These are phyloP conservation scores for Anodontia alba DNA, from an alignment of 2,888 invertebrate species.

Conservation along the genomic window DNA sequence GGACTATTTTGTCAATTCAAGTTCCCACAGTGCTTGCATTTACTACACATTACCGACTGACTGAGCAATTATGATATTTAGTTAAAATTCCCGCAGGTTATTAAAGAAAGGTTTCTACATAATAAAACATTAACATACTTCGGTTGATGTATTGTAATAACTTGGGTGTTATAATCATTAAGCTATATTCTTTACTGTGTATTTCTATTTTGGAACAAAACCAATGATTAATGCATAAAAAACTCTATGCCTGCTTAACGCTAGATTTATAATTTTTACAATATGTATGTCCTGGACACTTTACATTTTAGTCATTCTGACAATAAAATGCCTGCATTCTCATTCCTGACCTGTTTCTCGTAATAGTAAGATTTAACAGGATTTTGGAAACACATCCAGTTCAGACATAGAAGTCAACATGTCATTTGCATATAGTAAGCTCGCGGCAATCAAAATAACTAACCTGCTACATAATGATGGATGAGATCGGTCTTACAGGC, in stretches of 20 bases:
- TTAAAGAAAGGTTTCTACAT: not conserved
- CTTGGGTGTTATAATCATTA: slow-evolving; percentile 14
- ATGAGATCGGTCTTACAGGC: not conserved
- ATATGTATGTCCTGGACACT: too few relatives aligned
- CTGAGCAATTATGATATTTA: not conserved
- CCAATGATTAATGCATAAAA: too few relatives aligned
- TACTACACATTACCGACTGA: too few relatives aligned
- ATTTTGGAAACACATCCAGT: too few relatives aligned
- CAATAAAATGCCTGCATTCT: too few relatives aligned
- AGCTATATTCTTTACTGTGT: not conserved
- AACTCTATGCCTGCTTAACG: too few relatives aligned
- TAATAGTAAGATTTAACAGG: not conserved
- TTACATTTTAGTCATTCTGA: too few relatives aligned
- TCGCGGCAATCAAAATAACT: not conserved
- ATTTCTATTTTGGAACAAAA: too few relatives aligned
- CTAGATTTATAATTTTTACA: too few relatives aligned
- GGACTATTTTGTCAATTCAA: too few relatives aligned
- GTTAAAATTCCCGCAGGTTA: not conserved
- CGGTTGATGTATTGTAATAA: not conserved
- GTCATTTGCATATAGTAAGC: not conserved
- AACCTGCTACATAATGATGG: slow-evolving; percentile 8
- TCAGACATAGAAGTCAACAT: too few relatives aligned
- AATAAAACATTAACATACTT: not conserved
- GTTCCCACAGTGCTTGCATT: too few relatives aligned
- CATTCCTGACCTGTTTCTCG: not conserved